Evolutionary conservation across 2,797 vertebrate species (phyloP), one percentile per base, ranked within the genome.

Genomic region (Pseudochromis fuscus): DNA sequence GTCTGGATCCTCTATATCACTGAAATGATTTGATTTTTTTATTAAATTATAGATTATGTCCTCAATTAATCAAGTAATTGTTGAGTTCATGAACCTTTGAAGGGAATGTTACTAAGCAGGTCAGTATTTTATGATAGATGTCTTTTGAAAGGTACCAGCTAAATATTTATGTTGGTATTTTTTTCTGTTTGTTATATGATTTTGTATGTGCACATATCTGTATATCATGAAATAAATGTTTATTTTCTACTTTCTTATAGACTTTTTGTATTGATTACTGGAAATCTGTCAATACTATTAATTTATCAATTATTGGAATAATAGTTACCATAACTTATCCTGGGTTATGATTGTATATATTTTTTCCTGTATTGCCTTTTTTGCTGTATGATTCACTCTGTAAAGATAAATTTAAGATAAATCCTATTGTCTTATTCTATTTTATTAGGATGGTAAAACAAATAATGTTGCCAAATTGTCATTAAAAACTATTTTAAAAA

Each of bases 231-330:
- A 38, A 16, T 15, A 19, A 1, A 44, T n/a, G 8, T 44, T 3
- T 44, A 44, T 44, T 42, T 42, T 42, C 21, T 52, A 48, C 53
- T 59, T 58, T 4, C 25, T 46, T 42, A 23, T 11, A 11, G 10
- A 73, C 12, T 19, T 5, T 0, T 35, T 49, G 0, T 33, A 33
- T 40, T 18, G 6, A 15, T 49, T 56, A 15, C 28, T 59, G 24
- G 2, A 25, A 58, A 21, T 63, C n/a, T 42, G n/a, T n/a, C n/a
- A n/a, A n/a, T 2, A n/a, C 7, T n/a, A n/a, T 3, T n/a, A 42
- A 42, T 12, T 33, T 56, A 56, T 67, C 44, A 37, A 57, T 44
- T 16, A 10, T 67, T 3, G 10, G 16, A 57, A 7, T 9, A 38
- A 59, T 35, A 23, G 37, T 18, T 16, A 55, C 5, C 23, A 33